Base-by-base conservation (phyloP, 2,797 vertebrate genomes). In the Ptychobarbus kaznakovi region DNA sequence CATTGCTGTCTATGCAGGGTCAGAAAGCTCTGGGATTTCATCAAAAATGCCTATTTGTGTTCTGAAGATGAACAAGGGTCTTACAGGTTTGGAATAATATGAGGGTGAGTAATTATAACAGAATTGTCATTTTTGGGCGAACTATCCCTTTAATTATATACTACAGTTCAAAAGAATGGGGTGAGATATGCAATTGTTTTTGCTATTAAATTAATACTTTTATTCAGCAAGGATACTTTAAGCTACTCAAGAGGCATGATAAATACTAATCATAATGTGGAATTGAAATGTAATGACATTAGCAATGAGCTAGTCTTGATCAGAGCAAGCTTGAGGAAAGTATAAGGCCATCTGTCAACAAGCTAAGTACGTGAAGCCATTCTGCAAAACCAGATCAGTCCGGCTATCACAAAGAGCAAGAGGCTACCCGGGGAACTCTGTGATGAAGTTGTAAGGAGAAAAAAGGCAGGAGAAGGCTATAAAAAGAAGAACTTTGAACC, bases 401-500 rank as follows among this genome's bases (percentile, higher is more conserved):
- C 16, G 16, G 81, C 7, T 83, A 32, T 68, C 56, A 65, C 58
- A 40, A 28, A 76, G 32, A 42, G 22, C 35, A 74, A 82, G 25
- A 18, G 32, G 10, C 53, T 46, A 32, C 53, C 32, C 44, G 10
- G 44, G 20, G 15, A 56, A 70, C 32, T 28, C 20, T 22, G 38
- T 77, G 46, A 69, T 42, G 38, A 51, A 83, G 25, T 65, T 65
- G 42, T 83, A 49, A 18, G 42, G 3, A 56, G 35, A 6, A 16
- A 56, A 78, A 40, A 44, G 2, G 22, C 28, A 61, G 8, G 70
- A 83, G 28, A 74, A 74, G 22, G 35, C 65, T 84, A 77, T 78
- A 58, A 72, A 61, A 73, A 70, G 42, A 49, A 20, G 1, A 25
- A 42, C 83, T 85, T 85, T 85, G 83, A 85, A 80, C 66, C 32